Percentiles rank a stretch among this genome's conserved stretches.
phyloP scores from a whole-genome alignment of 2,113 vertebrate species.

The Sciurus niger region DNA sequence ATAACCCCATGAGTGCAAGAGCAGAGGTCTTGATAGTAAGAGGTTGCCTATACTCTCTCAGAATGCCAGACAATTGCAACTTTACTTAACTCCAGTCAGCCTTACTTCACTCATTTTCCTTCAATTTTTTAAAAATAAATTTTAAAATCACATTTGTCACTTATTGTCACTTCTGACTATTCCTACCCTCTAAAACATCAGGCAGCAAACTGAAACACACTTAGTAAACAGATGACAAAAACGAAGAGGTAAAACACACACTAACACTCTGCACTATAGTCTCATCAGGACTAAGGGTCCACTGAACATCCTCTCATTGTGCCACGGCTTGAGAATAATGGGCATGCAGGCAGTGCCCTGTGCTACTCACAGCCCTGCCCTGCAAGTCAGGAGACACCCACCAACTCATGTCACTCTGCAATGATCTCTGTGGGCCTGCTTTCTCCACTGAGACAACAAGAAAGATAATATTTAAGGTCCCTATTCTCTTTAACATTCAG shows the following conservation, averaged over 20 bases:
- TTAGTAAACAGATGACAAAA: not conserved
- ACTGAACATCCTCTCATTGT: not conserved
- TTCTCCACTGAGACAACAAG: not conserved
- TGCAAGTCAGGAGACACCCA: not conserved
- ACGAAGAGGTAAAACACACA: not conserved
- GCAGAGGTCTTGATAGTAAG: not conserved
- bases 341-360: not conserved
- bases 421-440: not conserved
- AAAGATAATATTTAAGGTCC: not conserved
- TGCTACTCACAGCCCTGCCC: not conserved
- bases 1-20: not conserved
- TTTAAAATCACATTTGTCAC: not conserved
- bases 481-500: not conserved
- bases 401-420: not conserved
- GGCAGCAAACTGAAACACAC: slow-evolving; percentile 17
- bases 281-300: not conserved
- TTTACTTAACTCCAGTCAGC: slow-evolving; percentile 5
- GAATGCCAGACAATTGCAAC: not conserved
- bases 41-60: no score
- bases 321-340: not conserved
- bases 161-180: slow-evolving; percentile 1
- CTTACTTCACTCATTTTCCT: not conserved
- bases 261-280: not conserved
- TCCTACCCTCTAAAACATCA: not conserved
- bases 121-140: not conserved